Percentiles rank a stretch among this genome's conserved stretches.
Evolutionary conservation across 2,797 vertebrate species (phyloP).

Genomic region (Petrocephalus sullivani): DNA sequence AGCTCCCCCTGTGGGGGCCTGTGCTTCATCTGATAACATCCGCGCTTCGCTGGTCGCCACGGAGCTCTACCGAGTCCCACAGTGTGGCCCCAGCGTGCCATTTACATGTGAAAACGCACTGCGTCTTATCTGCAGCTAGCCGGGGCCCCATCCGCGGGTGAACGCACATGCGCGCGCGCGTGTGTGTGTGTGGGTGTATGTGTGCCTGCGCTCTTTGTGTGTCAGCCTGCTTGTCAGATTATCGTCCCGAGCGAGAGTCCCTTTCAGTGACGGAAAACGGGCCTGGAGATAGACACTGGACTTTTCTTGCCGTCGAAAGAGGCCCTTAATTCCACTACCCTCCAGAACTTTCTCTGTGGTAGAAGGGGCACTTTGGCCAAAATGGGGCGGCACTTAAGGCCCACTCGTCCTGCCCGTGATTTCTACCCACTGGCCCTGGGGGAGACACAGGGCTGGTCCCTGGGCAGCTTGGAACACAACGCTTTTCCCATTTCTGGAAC

Average conservation of each 20-base stretch:
- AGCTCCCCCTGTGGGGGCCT: conserved; percentile 55
- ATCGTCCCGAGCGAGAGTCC: background rate
- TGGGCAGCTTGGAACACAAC: background rate
- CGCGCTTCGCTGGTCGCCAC: conserved; percentile 46
- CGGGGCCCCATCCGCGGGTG: conserved; percentile 37
- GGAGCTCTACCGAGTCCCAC: conserved; percentile 35
- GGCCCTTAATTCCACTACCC: background rate
- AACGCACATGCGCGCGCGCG: background rate
- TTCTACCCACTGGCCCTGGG: background rate
- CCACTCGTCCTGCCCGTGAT: background rate
- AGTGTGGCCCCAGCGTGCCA: conserved; percentile 53
- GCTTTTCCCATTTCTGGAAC: conserved; percentile 11
- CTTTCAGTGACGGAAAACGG: background rate
- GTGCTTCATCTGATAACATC: conserved; percentile 70
- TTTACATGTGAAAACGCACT: conserved; percentile 67
- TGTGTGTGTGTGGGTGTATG: background rate
- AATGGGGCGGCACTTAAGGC: background rate
- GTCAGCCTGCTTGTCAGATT: conserved; percentile 21
- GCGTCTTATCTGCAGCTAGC: conserved; percentile 58
- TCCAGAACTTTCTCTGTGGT: background rate
- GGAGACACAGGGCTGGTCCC: background rate
- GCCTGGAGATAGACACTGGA: background rate
- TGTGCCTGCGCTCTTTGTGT: conserved; percentile 24
- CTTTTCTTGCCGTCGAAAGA: background rate
- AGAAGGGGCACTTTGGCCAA: background rate